Conservation (phyloP, 2,888 invertebrate species). For the Enchytraeus crypticus region DNA sequence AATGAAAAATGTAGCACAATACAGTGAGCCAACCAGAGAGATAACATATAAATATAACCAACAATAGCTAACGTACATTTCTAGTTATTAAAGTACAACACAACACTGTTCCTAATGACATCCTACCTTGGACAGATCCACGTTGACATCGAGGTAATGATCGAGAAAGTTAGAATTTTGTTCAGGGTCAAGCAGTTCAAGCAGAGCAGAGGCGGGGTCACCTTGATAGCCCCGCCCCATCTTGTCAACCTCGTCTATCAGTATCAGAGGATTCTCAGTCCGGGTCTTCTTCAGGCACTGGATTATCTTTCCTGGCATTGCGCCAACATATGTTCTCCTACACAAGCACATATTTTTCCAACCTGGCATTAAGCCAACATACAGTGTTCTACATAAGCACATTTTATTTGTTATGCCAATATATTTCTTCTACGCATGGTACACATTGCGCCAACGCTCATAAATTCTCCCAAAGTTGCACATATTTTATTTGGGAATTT, state of each 20-base stretch:
- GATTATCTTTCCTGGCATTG: conserved; percentile 98
- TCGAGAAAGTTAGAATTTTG: conserved; percentile 97
- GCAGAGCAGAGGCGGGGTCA: conserved; percentile 90
- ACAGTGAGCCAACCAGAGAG: no score
- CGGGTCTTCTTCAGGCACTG: conserved; percentile 96
- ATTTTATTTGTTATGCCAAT: no score
- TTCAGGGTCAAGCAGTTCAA: conserved; percentile 95
- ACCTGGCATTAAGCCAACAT: no score
- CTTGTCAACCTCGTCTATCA: conserved; percentile 82
- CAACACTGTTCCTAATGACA: no score
- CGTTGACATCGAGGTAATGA: conserved; percentile 93
- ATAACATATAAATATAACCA: no score
- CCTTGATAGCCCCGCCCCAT: conserved; percentile 76
- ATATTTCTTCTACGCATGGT: no score
- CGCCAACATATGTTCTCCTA: conserved; percentile 89
- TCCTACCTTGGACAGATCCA: conserved; percentile 81
- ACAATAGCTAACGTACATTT: not conserved
- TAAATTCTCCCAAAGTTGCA: no score
- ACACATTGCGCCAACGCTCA: no score
- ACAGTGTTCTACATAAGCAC: no score
- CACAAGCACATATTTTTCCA: no score
- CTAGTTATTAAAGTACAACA: not conserved
- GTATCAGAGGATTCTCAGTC: conserved; percentile 92
- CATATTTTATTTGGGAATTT: no score
- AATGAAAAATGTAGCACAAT: no score